A percentile compares a stretch with the other conserved stretches of the same genome.
Evolutionary conservation across 2,797 vertebrate genomes (phyloP).

Genomic region (Microhierax caerulescens): DNA sequence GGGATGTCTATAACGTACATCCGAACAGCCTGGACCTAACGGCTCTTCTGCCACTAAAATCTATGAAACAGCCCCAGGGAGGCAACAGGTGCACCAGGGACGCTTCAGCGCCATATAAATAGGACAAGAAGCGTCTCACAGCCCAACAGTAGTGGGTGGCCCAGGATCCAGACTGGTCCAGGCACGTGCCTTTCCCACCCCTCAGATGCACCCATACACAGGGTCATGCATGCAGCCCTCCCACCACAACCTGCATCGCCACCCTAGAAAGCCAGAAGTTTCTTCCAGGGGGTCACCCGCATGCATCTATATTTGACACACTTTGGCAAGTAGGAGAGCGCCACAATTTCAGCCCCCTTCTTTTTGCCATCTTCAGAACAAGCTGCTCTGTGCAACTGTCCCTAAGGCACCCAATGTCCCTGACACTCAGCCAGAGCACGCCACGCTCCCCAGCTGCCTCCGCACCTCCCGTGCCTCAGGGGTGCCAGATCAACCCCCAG

Average conservation of each 20-base stretch:
- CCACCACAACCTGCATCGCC: not conserved
- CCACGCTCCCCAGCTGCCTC: rapidly evolving
- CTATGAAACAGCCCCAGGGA: not conserved
- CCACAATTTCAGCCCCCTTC: not conserved
- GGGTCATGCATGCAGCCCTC: not conserved
- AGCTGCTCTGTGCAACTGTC: not conserved
- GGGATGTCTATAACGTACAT: not conserved
- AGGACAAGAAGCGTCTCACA: not conserved
- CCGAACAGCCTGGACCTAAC: too few species aligned
- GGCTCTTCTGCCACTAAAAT: not conserved
- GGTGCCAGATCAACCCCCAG: not conserved
- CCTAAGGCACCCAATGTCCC: rapidly evolving
- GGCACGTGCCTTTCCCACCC: not conserved
- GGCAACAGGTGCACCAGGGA: not conserved
- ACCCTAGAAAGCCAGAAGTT: not conserved
- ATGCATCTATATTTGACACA: rapidly evolving
- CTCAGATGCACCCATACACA: not conserved
- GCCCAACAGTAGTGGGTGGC: not conserved
- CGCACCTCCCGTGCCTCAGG: not conserved
- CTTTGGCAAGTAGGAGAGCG: not conserved
- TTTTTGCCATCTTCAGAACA: not conserved
- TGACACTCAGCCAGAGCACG: not conserved
- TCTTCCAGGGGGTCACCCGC: not conserved
- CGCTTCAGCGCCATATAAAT: rapidly evolving
- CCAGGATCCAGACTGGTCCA: not conserved